These are phyloP conservation scores for Torymus texanus DNA, from an alignment of 2,888 invertebrate genomes.

Conservation along the genomic window DNA sequence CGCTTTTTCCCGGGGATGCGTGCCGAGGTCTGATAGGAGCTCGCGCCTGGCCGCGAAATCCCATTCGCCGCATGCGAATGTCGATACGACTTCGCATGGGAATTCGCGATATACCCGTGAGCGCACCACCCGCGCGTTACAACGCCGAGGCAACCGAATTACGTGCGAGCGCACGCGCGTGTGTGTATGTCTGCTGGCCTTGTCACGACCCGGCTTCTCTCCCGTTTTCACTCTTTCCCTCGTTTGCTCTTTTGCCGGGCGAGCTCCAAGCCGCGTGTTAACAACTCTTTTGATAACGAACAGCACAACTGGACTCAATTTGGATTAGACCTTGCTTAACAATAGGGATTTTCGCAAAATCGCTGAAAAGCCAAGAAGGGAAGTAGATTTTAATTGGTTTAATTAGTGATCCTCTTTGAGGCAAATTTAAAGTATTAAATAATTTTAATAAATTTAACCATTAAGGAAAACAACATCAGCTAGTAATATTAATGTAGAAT, in stretches of 20 bases:
- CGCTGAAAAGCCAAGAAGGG: too few relatives aligned
- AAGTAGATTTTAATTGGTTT: too few relatives aligned
- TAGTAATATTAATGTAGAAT: too few relatives aligned
- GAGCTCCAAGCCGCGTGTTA: too few relatives aligned
- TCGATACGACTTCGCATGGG: constrained; percentile 45
- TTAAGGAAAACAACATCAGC: too few relatives aligned
- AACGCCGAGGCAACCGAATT: constrained; percentile 26
- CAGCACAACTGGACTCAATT: too few relatives aligned
- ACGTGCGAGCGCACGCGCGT: background rate
- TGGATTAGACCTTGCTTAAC: too few relatives aligned
- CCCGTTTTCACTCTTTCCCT: background rate
- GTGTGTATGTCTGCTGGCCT: background rate
- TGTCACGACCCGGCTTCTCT: background rate
- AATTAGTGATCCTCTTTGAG: too few relatives aligned
- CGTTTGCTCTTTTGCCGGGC: background rate
- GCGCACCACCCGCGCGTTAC: constrained; percentile 13
- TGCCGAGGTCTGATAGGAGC: too few relatives aligned
- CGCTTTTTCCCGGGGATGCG: constrained; percentile 2
- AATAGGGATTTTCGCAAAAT: too few relatives aligned
- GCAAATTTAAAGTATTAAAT: too few relatives aligned
- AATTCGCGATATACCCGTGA: constrained; percentile 37
- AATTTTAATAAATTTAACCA: background rate
- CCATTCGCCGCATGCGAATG: constrained; percentile 36
- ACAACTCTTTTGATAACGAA: too few relatives aligned
- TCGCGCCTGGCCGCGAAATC: constrained; percentile 15